These are phyloP conservation scores for Bos taurus DNA, from an alignment of 2,113 vertebrate genomes.

Conservation along the genomic window DNA sequence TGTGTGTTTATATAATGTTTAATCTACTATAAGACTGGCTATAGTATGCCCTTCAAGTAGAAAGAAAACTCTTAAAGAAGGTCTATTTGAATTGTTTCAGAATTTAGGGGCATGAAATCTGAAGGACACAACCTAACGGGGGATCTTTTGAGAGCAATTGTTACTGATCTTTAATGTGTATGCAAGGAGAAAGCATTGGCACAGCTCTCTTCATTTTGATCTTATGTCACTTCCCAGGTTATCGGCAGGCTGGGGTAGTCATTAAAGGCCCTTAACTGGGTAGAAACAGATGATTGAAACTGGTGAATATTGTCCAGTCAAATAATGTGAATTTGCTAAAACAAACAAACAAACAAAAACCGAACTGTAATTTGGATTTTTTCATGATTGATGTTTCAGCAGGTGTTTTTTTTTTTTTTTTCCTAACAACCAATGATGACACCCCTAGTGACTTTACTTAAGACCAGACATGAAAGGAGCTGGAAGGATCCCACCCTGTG, in stretches of 20 bases:
- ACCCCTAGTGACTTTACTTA: not conserved
- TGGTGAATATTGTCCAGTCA: not conserved
- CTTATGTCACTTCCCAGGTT: not conserved
- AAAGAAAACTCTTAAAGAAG: not conserved
- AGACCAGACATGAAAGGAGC: not conserved
- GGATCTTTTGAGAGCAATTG: not conserved
- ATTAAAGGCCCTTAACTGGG: not conserved
- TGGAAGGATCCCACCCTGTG: not conserved
- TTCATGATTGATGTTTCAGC: not conserved
- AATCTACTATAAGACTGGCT: not conserved
- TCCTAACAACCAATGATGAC: not conserved
- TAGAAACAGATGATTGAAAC: not conserved
- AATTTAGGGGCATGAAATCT: not conserved
- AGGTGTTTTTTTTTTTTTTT: too few relatives aligned
- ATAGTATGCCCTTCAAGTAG: not conserved
- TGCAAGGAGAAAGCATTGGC: not conserved
- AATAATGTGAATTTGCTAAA: not conserved
- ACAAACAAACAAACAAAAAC: not conserved
- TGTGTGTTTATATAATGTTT: not conserved
- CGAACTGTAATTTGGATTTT: not conserved
- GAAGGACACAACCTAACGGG: not conserved
- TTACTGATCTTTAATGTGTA: not conserved
- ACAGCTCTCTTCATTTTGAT: not conserved
- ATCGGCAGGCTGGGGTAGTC: not conserved
- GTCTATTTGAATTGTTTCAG: not conserved